phyloP scores from a whole-genome alignment of 2,888 invertebrate genomes.

The Drosophila imparisetae region DNA sequence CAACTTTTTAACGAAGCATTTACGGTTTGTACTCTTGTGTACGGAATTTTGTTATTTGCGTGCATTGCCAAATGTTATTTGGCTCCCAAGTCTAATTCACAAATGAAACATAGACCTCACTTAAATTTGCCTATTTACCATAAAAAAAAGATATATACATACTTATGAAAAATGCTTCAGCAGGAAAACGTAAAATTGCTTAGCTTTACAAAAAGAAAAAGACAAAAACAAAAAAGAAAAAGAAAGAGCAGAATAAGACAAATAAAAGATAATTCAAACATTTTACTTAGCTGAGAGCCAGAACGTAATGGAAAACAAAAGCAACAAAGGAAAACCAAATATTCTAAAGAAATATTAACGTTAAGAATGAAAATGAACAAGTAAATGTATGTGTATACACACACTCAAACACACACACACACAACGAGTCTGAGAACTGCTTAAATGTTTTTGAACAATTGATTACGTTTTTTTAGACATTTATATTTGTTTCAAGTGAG shows the following conservation, averaged over 20 bases:
- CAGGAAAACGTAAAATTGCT: constrained; percentile 24
- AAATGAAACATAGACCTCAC: constrained; percentile 48
- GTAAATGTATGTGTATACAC: constrained; percentile 13
- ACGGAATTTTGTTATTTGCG: constrained; percentile 5
- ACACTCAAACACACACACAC: not conserved
- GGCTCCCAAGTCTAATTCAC: constrained; percentile 45
- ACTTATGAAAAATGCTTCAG: constrained; percentile 41
- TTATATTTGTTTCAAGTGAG: not conserved
- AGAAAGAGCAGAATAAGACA: constrained; percentile 36
- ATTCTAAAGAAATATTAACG: constrained; percentile 60
- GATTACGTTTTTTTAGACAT: not conserved
- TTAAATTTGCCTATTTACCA: constrained; percentile 51
- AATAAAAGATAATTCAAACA: constrained; percentile 75
- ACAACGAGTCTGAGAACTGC: not conserved
- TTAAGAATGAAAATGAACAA: constrained; percentile 60
- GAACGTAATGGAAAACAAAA: constrained; percentile 27
- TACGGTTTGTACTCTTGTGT: not conserved
- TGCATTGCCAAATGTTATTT: constrained; percentile 21
- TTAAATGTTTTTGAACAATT: not conserved
- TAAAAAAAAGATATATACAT: constrained; percentile 34
- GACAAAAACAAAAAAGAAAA: not conserved
- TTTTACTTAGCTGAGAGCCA: constrained; percentile 54
- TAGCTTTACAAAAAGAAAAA: constrained; percentile 9
- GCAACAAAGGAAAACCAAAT: constrained; percentile 40
- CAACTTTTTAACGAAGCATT: constrained; percentile 9